Conservation (phyloP, 2,113 vertebrate genomes). For the Syngnathus floridae region DNA sequence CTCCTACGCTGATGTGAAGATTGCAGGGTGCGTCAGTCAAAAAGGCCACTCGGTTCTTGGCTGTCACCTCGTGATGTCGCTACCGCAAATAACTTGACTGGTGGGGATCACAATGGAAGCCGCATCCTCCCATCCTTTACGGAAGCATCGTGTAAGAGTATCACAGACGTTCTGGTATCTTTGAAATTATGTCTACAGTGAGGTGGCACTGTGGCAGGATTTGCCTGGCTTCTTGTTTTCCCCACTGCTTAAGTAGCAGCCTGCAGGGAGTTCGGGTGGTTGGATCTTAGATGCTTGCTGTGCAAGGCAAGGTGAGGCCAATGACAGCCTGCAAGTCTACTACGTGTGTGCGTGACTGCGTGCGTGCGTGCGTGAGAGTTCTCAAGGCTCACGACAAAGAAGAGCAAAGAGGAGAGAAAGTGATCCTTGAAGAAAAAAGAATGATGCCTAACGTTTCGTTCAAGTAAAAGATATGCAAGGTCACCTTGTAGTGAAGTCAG, state of each 20-base stretch:
- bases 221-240: slow-evolving; percentile 23
- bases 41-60: slow-evolving; percentile 52
- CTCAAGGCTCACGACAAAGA: slow-evolving; percentile 40
- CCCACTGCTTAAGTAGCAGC: slow-evolving; percentile 36
- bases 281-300: slow-evolving; percentile 35
- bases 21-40: slow-evolving; percentile 62
- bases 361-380: slow-evolving; percentile 16
- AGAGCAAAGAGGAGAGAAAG: slow-evolving; percentile 39
- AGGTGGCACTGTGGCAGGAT: slow-evolving; percentile 8
- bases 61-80: slow-evolving; percentile 52
- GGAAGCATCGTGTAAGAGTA: slow-evolving; percentile 13
- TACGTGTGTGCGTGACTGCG: slow-evolving; percentile 12
- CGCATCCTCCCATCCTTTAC: slow-evolving; percentile 1
- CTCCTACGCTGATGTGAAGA: slow-evolving; percentile 62
- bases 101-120: slow-evolving; percentile 8
- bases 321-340: slow-evolving; percentile 32
- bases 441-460: slow-evolving; percentile 53
- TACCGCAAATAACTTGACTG: slow-evolving; percentile 27
- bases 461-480: slow-evolving; percentile 40
- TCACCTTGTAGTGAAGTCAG: slow-evolving; percentile 55
- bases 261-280: slow-evolving; percentile 41
- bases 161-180: background rate
- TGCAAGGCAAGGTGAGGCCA: slow-evolving; percentile 59
- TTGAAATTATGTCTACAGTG: background rate
- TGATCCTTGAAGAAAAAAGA: slow-evolving; percentile 53